Evolutionary conservation across 2,113 vertebrate species (phyloP).

Genomic region (Cephalopholis sonnerati): DNA sequence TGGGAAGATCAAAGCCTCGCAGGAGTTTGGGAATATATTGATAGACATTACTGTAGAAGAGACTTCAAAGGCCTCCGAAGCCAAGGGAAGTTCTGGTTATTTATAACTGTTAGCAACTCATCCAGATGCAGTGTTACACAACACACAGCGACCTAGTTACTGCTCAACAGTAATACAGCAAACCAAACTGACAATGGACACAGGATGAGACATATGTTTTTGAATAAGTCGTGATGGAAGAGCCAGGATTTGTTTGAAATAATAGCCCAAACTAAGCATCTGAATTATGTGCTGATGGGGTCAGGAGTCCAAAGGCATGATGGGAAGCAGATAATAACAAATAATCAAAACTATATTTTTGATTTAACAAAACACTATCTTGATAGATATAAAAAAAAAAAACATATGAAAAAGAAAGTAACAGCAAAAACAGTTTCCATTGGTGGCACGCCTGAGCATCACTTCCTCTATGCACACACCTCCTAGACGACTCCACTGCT

Average conservation of each 20-base stretch:
- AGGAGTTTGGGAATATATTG: constrained; percentile 64
- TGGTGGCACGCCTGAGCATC: background rate
- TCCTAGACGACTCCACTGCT: background rate
- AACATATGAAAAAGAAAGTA: background rate
- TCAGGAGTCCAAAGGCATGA: constrained; percentile 28
- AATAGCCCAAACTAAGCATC: background rate
- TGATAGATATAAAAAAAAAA: background rate
- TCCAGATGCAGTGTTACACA: constrained; percentile 74
- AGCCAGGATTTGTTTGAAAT: constrained; percentile 28
- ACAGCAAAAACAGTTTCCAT: constrained; percentile 5
- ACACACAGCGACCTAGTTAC: constrained; percentile 77
- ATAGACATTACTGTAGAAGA: constrained; percentile 43
- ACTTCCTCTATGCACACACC: constrained; percentile 24
- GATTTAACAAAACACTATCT: background rate
- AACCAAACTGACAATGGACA: constrained; percentile 35
- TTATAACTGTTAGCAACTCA: constrained; percentile 73
- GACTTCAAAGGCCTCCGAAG: constrained; percentile 71
- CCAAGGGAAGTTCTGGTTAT: constrained; percentile 75
- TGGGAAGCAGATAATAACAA: background rate
- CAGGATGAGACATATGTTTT: constrained; percentile 36
- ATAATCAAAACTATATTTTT: background rate
- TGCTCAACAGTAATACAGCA: constrained; percentile 40
- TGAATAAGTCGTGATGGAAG: constrained; percentile 41
- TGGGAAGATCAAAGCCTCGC: constrained; percentile 49
- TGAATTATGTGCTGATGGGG: background rate